Evolutionary conservation across 53 echinoderm and acorn worm species (phyloP).

Genomic region (Arbacia lixula): DNA sequence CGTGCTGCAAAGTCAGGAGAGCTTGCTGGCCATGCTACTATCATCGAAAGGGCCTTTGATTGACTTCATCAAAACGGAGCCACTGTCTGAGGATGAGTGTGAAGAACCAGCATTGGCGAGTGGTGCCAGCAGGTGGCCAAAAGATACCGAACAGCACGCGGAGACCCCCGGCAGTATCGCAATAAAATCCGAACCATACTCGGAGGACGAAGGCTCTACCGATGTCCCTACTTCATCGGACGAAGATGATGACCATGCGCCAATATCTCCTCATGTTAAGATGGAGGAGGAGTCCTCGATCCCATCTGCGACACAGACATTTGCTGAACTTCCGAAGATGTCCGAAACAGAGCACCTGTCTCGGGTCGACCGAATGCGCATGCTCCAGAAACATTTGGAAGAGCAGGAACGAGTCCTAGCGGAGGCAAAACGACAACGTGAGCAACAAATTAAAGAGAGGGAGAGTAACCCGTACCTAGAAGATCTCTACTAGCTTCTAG

Average conservation of each 20-base stretch:
- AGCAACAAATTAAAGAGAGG: background rate
- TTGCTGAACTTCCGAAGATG: background rate
- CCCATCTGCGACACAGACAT: too few species aligned
- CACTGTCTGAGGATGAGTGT: conserved; percentile 8
- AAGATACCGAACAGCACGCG: too few species aligned
- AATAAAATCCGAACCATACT: conserved; percentile 6
- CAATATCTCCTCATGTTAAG: too few species aligned
- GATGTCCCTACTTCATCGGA: conserved; percentile 10
- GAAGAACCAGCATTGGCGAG: too few species aligned
- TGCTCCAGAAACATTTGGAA: background rate
- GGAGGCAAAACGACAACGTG: background rate
- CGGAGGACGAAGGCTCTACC: conserved; percentile 1
- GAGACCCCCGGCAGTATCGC: background rate
- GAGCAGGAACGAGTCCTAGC: background rate
- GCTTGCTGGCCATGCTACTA: too few species aligned
- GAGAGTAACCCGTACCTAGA: background rate
- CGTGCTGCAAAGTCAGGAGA: too few species aligned
- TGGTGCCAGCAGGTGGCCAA: too few species aligned
- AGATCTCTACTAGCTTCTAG: background rate
- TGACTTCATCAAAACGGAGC: conserved; percentile 1
- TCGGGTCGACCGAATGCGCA: conserved; percentile 2
- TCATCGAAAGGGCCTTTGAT: too few species aligned
- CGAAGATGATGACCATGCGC: background rate
- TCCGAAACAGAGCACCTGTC: conserved; percentile 14
- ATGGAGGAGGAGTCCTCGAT: background rate